Evolutionary conservation across 2,113 vertebrate species (phyloP), one percentile per base, ranked within the genome.

Genomic region (Dicerorhinus sumatrensis): DNA sequence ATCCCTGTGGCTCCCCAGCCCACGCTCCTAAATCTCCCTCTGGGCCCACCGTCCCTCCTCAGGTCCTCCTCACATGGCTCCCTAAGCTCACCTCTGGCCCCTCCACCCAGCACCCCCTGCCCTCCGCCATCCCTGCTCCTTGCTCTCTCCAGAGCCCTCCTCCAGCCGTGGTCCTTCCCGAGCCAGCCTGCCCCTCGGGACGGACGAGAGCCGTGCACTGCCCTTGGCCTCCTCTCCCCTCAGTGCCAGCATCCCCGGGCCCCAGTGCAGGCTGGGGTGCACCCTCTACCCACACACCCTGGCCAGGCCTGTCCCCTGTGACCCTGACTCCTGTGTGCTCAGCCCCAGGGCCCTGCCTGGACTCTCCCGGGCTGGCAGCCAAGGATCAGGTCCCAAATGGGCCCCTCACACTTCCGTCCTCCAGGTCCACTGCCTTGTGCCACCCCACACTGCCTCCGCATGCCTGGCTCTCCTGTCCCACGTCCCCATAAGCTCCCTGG

Each of bases 331-430:
- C 60, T 58, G 0, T 23, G 27, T 46, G n/a, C 4, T 33, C 5
- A 25, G 46, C 13, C 60, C 5, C 46, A 86, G 31, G 46, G 29
- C 46, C 31, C 63, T 70, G 33, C 46, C 21, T 11, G 4, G 48
- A 9, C 48, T 51, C 48, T 51, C 3, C 23, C 21, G 8, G 5
- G 27, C 2, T 7, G 23, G 51, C 18, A 12, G 4, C 4, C 31
- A n/a, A 3, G 3, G 25, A 17, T 33, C 4, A 3, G 31, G 21
- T 42, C 36, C 17, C 2, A 0, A 4, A 21, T 3, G 2, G 4
- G 67, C 51, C 85, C 36, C 20, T 2, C 2, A 2, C 6, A 8
- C 1, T 13, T 5, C n/a, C 39, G 8, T 27, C 39, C 0, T 0
- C 14, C 0, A 39, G 1, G 13, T n/a, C 56, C 39, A 0, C 5